Base-by-base conservation (phyloP, 2,797 vertebrate species). In the Fratercula arctica region DNA sequence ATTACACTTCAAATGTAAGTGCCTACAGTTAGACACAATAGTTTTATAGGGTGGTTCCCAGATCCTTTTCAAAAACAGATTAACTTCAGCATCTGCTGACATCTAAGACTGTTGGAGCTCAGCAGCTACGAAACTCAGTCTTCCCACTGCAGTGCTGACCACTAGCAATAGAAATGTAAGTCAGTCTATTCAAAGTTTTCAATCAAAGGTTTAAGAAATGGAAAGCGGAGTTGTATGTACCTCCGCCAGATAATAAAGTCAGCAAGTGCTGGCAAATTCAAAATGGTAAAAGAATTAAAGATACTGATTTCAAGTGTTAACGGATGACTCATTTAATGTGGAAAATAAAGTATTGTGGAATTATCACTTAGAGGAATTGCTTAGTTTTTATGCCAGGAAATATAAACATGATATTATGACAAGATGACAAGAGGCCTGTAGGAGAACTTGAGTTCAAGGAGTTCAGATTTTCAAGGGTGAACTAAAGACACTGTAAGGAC, bases 341-440 rank as follows among this genome's bases (percentile, higher is more conserved):
- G 83, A 86, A 87, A 89, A 76, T 23, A 17, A 48, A 87, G 23
- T 39, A 54, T 82, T 90, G 72, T 73, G 21, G 43, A 87, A 63
- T 85, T 81, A 74, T 78, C 29, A 46, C 18, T 63, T 54, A 51
- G 33, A 75, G 12, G 37, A 81, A 63, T 63, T 84, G 17, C n/a
- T 51, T 73, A 61, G 57, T 59, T 86, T 79, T 79, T 78, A 46
- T 76, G 54, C 61, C 80, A 88, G 88, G 80, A 94, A 94, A 86
- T 46, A 84, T 8, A 90, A 73, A 69, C 29, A 84, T 45, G 16
- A 28, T 68, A 69, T 61, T 75, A 70, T 20, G 23, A 72, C 67
- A 89, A 78, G 24, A 54, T 76, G 59, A 54, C 46, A 68, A 75
- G 26, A 75, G 46, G 19, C 66, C 41, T 66, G 7, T 46, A 64